These are phyloP conservation scores for Diarsia mendica DNA, from an alignment of 2,888 invertebrate genomes.

Conservation along the genomic window DNA sequence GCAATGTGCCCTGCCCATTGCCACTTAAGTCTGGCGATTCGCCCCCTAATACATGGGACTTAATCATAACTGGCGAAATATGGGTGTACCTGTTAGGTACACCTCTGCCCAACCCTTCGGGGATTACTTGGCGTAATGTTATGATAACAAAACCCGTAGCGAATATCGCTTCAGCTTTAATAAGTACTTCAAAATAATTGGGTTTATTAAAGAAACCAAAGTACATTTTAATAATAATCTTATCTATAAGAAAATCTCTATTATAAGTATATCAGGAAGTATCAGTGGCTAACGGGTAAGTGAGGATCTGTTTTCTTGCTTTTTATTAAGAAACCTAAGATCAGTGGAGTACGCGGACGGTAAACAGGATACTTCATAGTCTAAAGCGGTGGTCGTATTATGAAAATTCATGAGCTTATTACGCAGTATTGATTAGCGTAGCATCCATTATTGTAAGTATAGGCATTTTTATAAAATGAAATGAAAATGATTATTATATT, in stretches of 20 bases:
- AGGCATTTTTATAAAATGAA: background rate
- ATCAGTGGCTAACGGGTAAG: constrained; percentile 37
- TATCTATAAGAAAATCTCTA: constrained; percentile 1
- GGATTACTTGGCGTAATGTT: background rate
- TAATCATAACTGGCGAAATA: background rate
- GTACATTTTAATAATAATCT: background rate
- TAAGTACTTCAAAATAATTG: background rate
- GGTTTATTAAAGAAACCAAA: background rate
- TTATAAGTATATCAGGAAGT: constrained; percentile 10
- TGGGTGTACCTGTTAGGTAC: background rate
- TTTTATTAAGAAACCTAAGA: constrained; percentile 30
- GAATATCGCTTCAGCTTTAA: background rate
- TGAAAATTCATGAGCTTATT: constrained; percentile 1
- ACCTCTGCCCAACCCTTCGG: background rate
- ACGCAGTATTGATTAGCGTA: background rate
- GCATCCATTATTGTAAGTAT: background rate
- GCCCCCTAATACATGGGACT: too few species aligned
- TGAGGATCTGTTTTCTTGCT: constrained; percentile 26
- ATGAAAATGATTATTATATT: too few species aligned
- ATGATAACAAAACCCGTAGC: background rate
- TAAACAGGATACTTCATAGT: constrained; percentile 2
- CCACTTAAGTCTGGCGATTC: too few species aligned
- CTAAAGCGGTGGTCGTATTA: background rate
- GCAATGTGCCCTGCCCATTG: too few species aligned
- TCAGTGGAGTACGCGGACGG: constrained; percentile 3